A percentile compares a stretch with the other conserved stretches of the same genome.
These are phyloP conservation scores for Ovibos moschatus DNA, from an alignment of 2,113 vertebrate species.

Conservation along the genomic window DNA sequence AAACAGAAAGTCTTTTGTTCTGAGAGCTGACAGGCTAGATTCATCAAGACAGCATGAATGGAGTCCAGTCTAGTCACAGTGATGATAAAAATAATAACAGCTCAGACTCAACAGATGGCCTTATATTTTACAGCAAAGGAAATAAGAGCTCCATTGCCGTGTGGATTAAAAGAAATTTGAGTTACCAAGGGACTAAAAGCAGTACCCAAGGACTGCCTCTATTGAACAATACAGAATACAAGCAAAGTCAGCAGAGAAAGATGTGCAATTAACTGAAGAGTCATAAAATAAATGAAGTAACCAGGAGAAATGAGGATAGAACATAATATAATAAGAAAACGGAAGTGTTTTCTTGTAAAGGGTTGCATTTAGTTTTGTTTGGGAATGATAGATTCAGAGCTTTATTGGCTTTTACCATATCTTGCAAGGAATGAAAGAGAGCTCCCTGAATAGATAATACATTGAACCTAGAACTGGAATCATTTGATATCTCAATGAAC, in stretches of 20 bases:
- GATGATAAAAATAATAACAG: conserved; percentile 45
- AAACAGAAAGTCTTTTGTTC: conserved; percentile 34
- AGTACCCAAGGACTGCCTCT: background rate
- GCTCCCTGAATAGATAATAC: background rate
- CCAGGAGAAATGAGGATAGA: background rate
- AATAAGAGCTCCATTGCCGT: background rate
- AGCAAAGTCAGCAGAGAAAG: background rate
- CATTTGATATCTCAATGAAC: background rate
- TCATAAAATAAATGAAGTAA: background rate
- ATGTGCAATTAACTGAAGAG: background rate
- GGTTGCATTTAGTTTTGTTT: background rate
- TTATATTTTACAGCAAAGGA: conserved; percentile 40
- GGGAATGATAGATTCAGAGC: background rate
- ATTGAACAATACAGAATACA: background rate
- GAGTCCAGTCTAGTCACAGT: background rate
- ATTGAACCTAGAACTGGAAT: background rate
- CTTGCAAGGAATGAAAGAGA: background rate
- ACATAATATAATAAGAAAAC: background rate
- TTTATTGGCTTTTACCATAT: background rate
- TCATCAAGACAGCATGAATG: background rate
- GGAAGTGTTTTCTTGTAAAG: background rate
- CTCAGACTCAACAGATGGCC: conserved; percentile 21
- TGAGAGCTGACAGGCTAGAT: conserved; percentile 24
- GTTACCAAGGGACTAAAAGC: background rate
- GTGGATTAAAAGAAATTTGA: background rate